These are phyloP conservation scores for Nasua narica DNA, from an alignment of 2,797 vertebrate genomes.

Conservation along the genomic window DNA sequence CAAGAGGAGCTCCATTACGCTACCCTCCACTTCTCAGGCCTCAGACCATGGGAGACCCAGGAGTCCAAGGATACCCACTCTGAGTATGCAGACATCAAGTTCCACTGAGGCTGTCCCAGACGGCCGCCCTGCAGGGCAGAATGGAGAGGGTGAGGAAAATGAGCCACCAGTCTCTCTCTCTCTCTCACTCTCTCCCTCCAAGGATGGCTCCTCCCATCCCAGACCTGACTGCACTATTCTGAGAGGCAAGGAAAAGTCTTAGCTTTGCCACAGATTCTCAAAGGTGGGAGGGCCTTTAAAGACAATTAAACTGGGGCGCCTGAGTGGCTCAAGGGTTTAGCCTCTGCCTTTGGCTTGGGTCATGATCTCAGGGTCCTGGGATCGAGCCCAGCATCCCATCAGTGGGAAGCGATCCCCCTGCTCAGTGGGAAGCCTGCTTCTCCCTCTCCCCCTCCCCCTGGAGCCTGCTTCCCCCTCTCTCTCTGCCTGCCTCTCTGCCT, in stretches of 20 bases:
- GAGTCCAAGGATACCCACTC: rapidly evolving
- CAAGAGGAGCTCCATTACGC: conserved; percentile 64
- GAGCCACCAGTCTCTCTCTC: not conserved
- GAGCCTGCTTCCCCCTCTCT: too few relatives aligned
- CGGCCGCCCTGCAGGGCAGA: not conserved
- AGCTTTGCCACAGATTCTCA: not conserved
- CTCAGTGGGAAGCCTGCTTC: too few relatives aligned
- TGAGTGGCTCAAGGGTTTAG: too few relatives aligned
- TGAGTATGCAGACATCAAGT: conserved; percentile 52
- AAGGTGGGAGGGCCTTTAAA: not conserved
- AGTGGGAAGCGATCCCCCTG: too few relatives aligned
- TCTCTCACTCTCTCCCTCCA: not conserved
- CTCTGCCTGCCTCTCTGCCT: too few relatives aligned
- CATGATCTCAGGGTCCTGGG: too few relatives aligned
- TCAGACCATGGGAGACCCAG: not conserved
- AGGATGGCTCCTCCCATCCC: not conserved
- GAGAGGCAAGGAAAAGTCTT: not conserved
- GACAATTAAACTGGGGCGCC: too few relatives aligned
- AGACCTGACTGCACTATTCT: not conserved
- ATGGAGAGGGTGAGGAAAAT: not conserved
- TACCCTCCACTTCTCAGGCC: conserved; percentile 13
- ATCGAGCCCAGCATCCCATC: too few relatives aligned
- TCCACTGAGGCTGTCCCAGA: not conserved
- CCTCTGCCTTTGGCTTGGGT: too few relatives aligned
- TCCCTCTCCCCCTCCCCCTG: too few relatives aligned